Percentiles rank a stretch among this genome's conserved stretches.
phyloP scores from a whole-genome alignment of 1,140 invertebrate genomes.

The Pseudomyrmex concolor region DNA sequence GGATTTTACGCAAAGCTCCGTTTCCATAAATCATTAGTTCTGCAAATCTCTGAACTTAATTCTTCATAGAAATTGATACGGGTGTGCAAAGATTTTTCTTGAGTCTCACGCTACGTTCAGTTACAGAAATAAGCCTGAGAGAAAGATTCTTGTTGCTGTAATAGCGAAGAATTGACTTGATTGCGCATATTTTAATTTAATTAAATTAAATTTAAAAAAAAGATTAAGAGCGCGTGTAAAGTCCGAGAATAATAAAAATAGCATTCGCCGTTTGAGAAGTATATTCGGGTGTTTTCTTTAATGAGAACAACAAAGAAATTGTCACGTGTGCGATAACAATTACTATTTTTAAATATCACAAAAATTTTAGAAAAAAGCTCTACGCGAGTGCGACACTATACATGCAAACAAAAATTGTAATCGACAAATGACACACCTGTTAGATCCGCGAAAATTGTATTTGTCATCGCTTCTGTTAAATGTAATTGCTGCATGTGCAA shows the following conservation, averaged over 20 bases:
- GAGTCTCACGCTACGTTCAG: conserved; percentile 53
- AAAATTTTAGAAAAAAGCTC: not conserved
- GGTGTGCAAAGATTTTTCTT: not conserved
- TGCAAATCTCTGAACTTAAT: not conserved
- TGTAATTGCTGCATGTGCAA: conserved; percentile 1
- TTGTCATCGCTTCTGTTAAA: not conserved
- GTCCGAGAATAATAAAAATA: not conserved
- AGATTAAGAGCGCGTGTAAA: conserved; percentile 25
- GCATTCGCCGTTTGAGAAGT: not conserved
- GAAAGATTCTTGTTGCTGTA: conserved; percentile 3
- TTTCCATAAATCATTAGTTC: conserved; percentile 9
- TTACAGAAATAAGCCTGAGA: conserved; percentile 30
- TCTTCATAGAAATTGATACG: not conserved
- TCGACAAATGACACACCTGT: not conserved
- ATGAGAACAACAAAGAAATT: not conserved
- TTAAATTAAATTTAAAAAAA: conserved; percentile 51
- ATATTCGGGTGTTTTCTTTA: not conserved
- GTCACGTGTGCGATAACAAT: not conserved
- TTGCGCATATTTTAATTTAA: conserved; percentile 37
- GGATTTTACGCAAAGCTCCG: not conserved
- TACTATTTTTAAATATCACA: not conserved
- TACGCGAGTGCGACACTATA: not conserved
- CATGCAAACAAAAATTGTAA: not conserved
- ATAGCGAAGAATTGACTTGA: not conserved
- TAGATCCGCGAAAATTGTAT: conserved; percentile 1